Evolutionary conservation across 2,113 vertebrate species (phyloP).

Genomic region (Sylvia atricapilla): DNA sequence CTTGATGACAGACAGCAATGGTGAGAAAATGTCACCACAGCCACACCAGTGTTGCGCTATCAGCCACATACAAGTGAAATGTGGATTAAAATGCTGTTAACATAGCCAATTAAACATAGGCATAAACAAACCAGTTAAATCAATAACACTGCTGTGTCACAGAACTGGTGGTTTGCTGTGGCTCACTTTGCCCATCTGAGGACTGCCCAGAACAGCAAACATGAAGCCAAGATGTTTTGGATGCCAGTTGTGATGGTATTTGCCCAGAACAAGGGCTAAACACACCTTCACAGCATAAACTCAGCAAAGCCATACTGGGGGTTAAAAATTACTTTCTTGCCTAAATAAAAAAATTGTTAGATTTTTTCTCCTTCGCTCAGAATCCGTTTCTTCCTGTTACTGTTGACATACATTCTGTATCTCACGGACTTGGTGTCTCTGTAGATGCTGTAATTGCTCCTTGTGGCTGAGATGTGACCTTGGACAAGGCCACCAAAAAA

Average conservation of each 20-base stretch:
- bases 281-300: background rate
- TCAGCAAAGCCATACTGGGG: background rate
- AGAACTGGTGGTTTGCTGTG: conserved; percentile 10
- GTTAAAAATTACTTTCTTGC: background rate
- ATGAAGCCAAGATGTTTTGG: background rate
- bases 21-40: conserved; percentile 56
- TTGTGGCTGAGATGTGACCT: background rate
- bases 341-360: background rate
- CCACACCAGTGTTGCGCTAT: conserved; percentile 46
- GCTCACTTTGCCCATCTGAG: background rate
- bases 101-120: conserved; percentile 72
- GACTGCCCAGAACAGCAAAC: background rate
- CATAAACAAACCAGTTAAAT: conserved; percentile 74
- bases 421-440: background rate
- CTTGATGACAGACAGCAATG: conserved; percentile 1
- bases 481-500: background rate
- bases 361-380: background rate
- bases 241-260: background rate
- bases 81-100: conserved; percentile 75
- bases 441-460: background rate
- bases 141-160: conserved; percentile 57
- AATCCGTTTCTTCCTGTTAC: background rate
- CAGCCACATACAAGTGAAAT: conserved; percentile 59
- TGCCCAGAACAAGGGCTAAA: background rate
- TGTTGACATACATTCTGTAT: background rate